Base-by-base conservation (phyloP, 1,140 invertebrate species). In the Dryas iulia region DNA sequence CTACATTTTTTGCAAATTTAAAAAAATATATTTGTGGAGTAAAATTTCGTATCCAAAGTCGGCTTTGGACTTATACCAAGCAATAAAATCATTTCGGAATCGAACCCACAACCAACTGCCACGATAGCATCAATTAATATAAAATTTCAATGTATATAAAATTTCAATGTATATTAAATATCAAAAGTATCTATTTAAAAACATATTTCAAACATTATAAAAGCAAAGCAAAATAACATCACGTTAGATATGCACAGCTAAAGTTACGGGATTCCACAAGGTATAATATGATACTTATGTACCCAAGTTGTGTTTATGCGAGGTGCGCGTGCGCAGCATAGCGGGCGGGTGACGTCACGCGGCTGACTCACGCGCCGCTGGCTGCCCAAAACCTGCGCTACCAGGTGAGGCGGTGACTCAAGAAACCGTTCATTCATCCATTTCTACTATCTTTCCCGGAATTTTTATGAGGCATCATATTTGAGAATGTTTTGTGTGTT, bases 271-370 rank as follows among this genome's bases (percentile, higher is more conserved):
- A 58, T 11, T 58, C 25, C 56, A 58, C 18, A 28, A 58, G 14
- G 18, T 28, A 58, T 47, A 47, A 21, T 47, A 47, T n/a, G 39
- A 47, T 47, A 21, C 39, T 10, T 47, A 14, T 31, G 30, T 28
- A 28, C 3, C 1, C 21, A 47, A 21, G 18, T 53, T 62, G 25
- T 62, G 59, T 53, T n/a, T 5, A 21, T 21, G 11, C 26, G 28
- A 52, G 39, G 59, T 66, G 70, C 74, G 76, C 73, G 59, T 25
- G 73, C 77, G 76, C 78, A 79, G 76, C 78, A 79, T 77, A 74
- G 73, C 78, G 64, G 68, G 47, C 28, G 53, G 31, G 61, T 82
- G 81, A 82, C 81, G 81, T 82, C 81, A 82, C 73, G 31, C 28
- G 62, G 53, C 47, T 73, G 71, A 73, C 35, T 73, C 71, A 73